Evolutionary conservation across 2,797 vertebrate species (phyloP).

Genomic region (Caiman crocodilus): DNA sequence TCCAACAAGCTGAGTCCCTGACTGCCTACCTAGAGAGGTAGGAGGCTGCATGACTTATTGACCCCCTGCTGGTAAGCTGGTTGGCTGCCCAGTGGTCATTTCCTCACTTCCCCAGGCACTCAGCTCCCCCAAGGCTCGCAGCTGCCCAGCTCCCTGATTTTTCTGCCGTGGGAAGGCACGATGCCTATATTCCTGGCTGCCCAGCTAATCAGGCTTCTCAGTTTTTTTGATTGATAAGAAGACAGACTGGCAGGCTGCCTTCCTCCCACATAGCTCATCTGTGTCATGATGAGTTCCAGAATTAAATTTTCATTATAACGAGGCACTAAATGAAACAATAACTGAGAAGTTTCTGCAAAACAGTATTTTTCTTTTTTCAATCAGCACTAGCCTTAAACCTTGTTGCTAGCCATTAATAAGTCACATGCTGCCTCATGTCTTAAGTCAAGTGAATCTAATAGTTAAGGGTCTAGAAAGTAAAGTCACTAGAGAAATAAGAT

Average conservation of each 20-base stretch:
- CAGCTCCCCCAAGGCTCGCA: no score
- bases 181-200: no score
- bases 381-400: not conserved
- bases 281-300: not conserved
- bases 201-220: no score
- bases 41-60: not conserved
- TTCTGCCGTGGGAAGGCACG: no score
- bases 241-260: no score
- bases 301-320: constrained; percentile 20
- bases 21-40: no score
- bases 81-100: fast-evolving
- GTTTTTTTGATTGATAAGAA: no score
- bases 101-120: not conserved
- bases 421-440: not conserved
- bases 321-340: no score
- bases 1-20: no score
- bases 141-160: no score
- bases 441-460: fast-evolving
- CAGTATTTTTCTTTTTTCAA: not conserved
- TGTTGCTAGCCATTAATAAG: not conserved
- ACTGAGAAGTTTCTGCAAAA: constrained; percentile 13
- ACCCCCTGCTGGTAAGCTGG: fast-evolving
- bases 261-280: not conserved
- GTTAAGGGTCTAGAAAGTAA: not conserved
- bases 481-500: not conserved